Evolutionary conservation across 2,888 invertebrate genomes (phyloP).

Genomic region (Nematopogon swammerdamellus): DNA sequence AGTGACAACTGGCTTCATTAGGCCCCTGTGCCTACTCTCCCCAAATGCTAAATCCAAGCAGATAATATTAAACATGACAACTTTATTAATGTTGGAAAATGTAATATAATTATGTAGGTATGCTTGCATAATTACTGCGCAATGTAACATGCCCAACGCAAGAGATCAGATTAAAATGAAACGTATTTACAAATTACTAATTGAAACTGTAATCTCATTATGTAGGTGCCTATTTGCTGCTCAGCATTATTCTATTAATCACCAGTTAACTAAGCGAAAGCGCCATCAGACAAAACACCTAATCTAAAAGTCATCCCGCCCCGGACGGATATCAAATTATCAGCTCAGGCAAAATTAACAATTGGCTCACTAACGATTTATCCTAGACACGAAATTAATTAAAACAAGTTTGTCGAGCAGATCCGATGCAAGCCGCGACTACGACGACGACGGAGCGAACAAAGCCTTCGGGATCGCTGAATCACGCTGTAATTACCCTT

Average conservation of each 20-base stretch:
- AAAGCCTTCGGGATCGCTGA: constrained; percentile 41
- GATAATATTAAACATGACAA: too few species aligned
- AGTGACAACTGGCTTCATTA: too few species aligned
- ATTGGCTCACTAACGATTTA: constrained; percentile 28
- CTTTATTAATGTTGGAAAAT: too few species aligned
- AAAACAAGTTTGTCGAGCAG: constrained; percentile 57
- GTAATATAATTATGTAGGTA: too few species aligned
- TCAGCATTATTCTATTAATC: background rate
- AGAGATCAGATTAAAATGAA: too few species aligned
- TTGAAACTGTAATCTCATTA: too few species aligned
- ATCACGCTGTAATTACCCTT: constrained; percentile 48
- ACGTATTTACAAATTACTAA: too few species aligned
- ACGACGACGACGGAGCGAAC: constrained; percentile 35
- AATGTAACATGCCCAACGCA: too few species aligned
- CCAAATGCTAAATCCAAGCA: too few species aligned
- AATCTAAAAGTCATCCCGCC: background rate
- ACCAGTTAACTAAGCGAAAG: background rate
- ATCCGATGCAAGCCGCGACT: constrained; percentile 34
- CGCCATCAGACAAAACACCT: background rate
- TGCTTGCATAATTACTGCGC: too few species aligned
- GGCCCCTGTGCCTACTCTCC: too few species aligned
- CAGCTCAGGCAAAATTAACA: background rate
- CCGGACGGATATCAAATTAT: background rate
- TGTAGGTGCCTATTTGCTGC: background rate
- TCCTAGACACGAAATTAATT: constrained; percentile 58